Percentiles rank a stretch among this genome's conserved stretches.
Conservation (phyloP, 2,113 vertebrate species). For the Xyrauchen texanus region DNA sequence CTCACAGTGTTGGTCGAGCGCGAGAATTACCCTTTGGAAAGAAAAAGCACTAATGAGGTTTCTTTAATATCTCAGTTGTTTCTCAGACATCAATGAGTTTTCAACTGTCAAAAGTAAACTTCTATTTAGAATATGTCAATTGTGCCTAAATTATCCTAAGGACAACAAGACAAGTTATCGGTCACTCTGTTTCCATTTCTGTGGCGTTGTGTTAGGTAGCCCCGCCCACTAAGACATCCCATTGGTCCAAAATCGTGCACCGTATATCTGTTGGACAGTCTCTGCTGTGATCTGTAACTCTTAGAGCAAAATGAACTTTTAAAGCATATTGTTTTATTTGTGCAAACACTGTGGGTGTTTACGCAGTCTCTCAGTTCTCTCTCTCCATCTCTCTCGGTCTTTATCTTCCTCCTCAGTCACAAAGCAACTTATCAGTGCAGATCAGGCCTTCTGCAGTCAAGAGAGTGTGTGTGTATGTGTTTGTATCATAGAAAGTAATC, state of each 20-base stretch:
- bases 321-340: neutral
- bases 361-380: conserved; percentile 1
- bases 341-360: neutral
- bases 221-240: too few species aligned
- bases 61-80: too few species aligned
- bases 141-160: too few species aligned
- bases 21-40: neutral
- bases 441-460: conserved; percentile 4
- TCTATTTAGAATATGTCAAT: too few species aligned
- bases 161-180: too few species aligned
- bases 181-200: too few species aligned
- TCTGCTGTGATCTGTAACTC: neutral
- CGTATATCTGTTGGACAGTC: neutral
- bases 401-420: neutral
- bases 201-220: too few species aligned
- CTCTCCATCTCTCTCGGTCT: neutral
- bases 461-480: neutral
- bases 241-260: too few species aligned
- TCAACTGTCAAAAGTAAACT: too few species aligned
- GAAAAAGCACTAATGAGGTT: too few species aligned
- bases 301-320: conserved; percentile 6
- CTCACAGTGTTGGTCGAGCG: neutral
- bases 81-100: too few species aligned
- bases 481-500: neutral
- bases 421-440: conserved; percentile 25